Conservation (phyloP, 2,113 vertebrate genomes). For the Periophthalmodon schlosseri region DNA sequence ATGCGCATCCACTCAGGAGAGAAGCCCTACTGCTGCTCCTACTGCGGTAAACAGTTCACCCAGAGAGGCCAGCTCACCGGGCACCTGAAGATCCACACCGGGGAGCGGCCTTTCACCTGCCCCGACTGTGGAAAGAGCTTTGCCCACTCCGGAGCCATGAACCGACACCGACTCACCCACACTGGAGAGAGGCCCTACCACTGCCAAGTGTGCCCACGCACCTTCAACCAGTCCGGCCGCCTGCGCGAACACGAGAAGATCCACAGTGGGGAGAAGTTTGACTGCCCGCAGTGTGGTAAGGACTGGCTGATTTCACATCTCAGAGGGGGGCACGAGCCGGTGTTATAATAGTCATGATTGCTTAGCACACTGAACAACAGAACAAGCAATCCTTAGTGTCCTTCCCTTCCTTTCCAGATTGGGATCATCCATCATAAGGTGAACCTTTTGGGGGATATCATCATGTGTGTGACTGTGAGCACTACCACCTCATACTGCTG, state of each 20-base stretch:
- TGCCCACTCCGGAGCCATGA: constrained; percentile 66
- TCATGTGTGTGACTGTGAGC: too few relatives aligned
- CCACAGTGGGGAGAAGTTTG: constrained; percentile 75
- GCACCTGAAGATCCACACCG: constrained; percentile 73
- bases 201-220: constrained; percentile 76
- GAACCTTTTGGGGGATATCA: too few relatives aligned
- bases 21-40: constrained; percentile 63
- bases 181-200: constrained; percentile 72
- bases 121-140: constrained; percentile 72
- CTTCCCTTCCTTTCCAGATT: too few relatives aligned
- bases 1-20: constrained; percentile 72
- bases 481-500: too few relatives aligned
- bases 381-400: too few relatives aligned
- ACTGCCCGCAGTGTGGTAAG: constrained; percentile 66
- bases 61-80: constrained; percentile 70
- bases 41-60: constrained; percentile 73
- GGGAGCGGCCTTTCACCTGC: constrained; percentile 67
- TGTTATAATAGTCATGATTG: too few relatives aligned
- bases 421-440: too few relatives aligned
- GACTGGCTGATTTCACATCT: neutral
- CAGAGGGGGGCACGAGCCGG: too few relatives aligned
- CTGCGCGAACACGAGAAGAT: constrained; percentile 78
- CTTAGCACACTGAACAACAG: too few relatives aligned
- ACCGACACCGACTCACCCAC: constrained; percentile 71
- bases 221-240: constrained; percentile 77